Evolutionary conservation across 1,140 invertebrate species (phyloP), one percentile per base, ranked within the genome.

Genomic region (Cyclargus thomasi): DNA sequence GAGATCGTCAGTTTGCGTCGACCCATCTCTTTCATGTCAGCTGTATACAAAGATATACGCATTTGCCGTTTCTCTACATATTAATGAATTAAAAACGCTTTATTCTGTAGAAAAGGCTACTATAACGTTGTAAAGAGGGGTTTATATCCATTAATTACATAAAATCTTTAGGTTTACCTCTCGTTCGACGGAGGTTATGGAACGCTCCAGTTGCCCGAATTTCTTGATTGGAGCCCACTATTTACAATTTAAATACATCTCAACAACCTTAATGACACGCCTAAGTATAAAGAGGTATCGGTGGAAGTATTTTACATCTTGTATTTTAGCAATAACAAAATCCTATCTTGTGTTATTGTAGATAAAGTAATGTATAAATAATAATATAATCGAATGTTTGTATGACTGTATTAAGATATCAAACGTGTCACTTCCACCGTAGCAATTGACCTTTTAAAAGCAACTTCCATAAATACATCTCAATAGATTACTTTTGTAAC

Each of bases 31-130:
- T 83, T 81, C 70, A 83, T 88, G 87, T 88, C 85, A 90, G 83
- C 85, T 90, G 84, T 90, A 88, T 80, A 83, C 82, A 83, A 85
- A 85, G 85, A 87, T 88, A 86, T 86, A 90, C 86, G 87, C 86
- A 90, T 88, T 86, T 84, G 77, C 71, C 63, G 62, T 73, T 72
- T 80, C 79, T 76, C 78, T 63, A 69, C 55, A 72, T 79, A 79
- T 77, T 86, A 90, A 90, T 90, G 85, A 90, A 86, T 90, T 88
- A 90, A 90, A 88, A 81, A 64, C 65, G 47, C 70, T 70, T 39
- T 85, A 76, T 83, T 85, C 84, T 75, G 10, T 35, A 68, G 17
- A 78, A 82, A 71, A 78, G 75, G 65, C 39, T 70, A 66, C 69
- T 47, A 70, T 73, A 76, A 79, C 63, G 17, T 65, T 67, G 62